These are phyloP conservation scores for Noctua janthe DNA, from an alignment of 2,888 invertebrate species.

Conservation along the genomic window DNA sequence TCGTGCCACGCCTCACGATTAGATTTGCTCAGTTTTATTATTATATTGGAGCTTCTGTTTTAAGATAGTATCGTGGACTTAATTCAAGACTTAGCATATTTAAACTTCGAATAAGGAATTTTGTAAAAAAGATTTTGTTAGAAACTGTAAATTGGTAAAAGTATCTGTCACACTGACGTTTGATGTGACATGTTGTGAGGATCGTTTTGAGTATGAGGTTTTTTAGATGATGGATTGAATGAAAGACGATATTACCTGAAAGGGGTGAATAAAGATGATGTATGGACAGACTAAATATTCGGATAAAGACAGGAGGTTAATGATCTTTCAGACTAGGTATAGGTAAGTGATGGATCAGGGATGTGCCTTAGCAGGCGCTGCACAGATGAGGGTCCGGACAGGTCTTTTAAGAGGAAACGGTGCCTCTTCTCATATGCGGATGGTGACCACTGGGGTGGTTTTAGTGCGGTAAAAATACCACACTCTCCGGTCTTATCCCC, in stretches of 20 bases:
- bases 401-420: too few relatives aligned
- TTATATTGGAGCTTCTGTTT: slow-evolving; percentile 58
- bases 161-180: background rate
- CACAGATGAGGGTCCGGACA: too few relatives aligned
- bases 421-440: too few relatives aligned
- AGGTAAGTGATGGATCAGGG: too few relatives aligned
- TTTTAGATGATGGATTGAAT: background rate
- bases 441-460: too few relatives aligned
- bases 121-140: background rate
- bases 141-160: background rate
- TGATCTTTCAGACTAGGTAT: background rate
- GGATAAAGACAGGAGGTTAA: background rate
- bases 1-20: slow-evolving; percentile 62
- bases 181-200: background rate
- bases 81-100: slow-evolving; percentile 4
- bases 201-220: background rate
- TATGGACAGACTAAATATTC: background rate
- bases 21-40: slow-evolving; percentile 59
- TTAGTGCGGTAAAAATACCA: too few relatives aligned
- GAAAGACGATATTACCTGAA: background rate
- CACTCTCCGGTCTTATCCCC: too few relatives aligned
- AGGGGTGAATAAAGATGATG: background rate
- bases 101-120: background rate
- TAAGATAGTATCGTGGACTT: slow-evolving; percentile 27
- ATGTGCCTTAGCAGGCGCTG: too few relatives aligned